Evolutionary conservation across 2,113 vertebrate genomes (phyloP).

Genomic region (Gracilinanus agilis): DNA sequence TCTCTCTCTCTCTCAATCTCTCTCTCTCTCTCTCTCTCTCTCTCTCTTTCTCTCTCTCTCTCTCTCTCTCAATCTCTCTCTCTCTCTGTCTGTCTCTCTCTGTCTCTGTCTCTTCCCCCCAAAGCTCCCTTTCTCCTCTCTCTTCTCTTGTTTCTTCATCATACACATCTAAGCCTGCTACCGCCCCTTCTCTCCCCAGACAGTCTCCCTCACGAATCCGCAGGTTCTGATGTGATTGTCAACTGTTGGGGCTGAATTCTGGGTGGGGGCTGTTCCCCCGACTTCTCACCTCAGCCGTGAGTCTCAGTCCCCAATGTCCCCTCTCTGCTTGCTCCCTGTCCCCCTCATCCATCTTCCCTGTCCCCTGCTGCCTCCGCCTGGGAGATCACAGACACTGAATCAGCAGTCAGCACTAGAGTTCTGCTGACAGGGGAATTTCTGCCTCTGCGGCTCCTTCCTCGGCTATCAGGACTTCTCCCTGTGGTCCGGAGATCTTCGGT

Average conservation of each 20-base stretch:
- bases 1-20: no score
- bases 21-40: no score
- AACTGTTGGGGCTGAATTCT: no score
- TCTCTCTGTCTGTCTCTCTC: not conserved
- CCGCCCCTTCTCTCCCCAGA: not conserved
- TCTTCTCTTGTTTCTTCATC: not conserved
- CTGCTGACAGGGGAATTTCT: slow-evolving; percentile 79
- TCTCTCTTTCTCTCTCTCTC: no score
- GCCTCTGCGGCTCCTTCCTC: slow-evolving; percentile 57
- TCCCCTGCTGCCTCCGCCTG: slow-evolving; percentile 63
- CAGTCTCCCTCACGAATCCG: not conserved
- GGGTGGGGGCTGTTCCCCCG: slow-evolving; percentile 21
- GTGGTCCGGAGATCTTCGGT: not conserved
- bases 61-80: no score
- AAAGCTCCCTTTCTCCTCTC: not conserved
- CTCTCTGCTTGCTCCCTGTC: slow-evolving; percentile 59
- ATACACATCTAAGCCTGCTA: not conserved
- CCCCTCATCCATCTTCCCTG: slow-evolving; percentile 73
- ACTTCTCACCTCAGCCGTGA: slow-evolving; percentile 25
- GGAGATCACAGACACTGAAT: slow-evolving; percentile 80
- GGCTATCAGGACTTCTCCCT: slow-evolving; percentile 53
- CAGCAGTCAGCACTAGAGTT: slow-evolving; percentile 71
- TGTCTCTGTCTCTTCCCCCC: not conserved
- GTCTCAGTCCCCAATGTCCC: slow-evolving; percentile 43
- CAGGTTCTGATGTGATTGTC: not conserved